phyloP scores from a whole-genome alignment of 2,113 vertebrate genomes.

The Capreolus pygargus region DNA sequence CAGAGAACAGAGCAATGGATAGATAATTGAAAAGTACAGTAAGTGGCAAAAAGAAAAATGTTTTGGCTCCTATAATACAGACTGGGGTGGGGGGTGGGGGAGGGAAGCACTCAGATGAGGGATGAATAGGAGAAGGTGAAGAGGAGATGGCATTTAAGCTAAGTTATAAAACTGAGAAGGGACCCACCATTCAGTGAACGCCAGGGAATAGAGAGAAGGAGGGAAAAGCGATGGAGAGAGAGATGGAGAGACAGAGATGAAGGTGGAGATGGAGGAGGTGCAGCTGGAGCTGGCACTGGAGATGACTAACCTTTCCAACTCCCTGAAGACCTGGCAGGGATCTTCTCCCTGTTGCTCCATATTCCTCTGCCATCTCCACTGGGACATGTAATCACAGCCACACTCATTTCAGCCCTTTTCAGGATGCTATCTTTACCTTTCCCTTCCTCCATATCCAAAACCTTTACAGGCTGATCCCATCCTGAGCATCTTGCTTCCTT shows the following conservation, averaged over 20 bases:
- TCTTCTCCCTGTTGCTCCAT: too few relatives aligned
- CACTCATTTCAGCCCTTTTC: background rate
- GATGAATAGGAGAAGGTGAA: background rate
- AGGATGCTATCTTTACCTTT: background rate
- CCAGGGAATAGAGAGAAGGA: fast-evolving
- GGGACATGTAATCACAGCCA: background rate
- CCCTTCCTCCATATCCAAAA: background rate
- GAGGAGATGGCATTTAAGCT: background rate
- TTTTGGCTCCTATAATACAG: background rate
- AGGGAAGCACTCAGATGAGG: background rate
- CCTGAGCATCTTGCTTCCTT: too few relatives aligned
- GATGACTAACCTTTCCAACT: background rate
- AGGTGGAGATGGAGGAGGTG: background rate
- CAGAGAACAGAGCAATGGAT: background rate
- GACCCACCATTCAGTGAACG: too few relatives aligned
- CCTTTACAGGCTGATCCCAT: fast-evolving
- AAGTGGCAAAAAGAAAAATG: background rate
- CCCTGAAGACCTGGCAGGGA: background rate
- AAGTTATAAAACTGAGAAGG: background rate
- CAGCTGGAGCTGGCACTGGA: background rate
- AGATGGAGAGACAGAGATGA: background rate
- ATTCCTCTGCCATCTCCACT: fast-evolving
- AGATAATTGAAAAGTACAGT: background rate
- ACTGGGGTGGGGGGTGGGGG: background rate
- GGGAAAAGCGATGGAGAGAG: background rate